Evolutionary conservation across 2,113 vertebrate genomes (phyloP), one percentile per base, ranked within the genome.

Genomic region (Salvelinus fontinalis): DNA sequence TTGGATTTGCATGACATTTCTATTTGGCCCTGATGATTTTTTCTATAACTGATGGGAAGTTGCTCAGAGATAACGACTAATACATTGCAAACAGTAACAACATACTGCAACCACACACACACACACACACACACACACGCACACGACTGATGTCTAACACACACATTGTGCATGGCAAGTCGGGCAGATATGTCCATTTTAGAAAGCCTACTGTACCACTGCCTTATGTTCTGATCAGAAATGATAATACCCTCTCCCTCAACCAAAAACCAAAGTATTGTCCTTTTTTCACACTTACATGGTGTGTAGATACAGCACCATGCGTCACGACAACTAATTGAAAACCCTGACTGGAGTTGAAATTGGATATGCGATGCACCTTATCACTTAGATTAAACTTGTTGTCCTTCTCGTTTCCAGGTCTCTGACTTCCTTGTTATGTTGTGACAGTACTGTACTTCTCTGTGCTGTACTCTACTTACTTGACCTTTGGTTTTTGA

Each of bases 401-500:
- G 83, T 34, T 69, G 31, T 11, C 9, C 7, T 22, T 64, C 60
- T 64, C 60, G 24, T 64, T 64, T 64, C 4, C 7, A 7, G 24
- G 7, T 24, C 22, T 9, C n/a, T 24, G 22, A 64, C 9, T 64
- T 26, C 62, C 11, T 67, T 2, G 64, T 76, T 65, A 73, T 69
- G 57, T 2, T 7, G 76, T 77, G 79, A 81, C 69, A 11, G 2
- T 44, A 18, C 18, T 39, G 54, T 59, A 65, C 24, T 84, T 76
- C 82, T 71, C 74, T 31, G 18, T 51, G 69, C 75, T 6, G 70
- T 31, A 34, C 49, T 81, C 59, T 80, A 95, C 98, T 97, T 95
- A 99, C 98, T 99, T 84, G 98, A 99, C 91, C 98, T 95, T 93
- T 99, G 98, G 95, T 99, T 99, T 90, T 98, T 99, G 93, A 99